Base-by-base conservation (phyloP, 2,888 invertebrate species). In the Sphaerolaimus hirsutus region DNA sequence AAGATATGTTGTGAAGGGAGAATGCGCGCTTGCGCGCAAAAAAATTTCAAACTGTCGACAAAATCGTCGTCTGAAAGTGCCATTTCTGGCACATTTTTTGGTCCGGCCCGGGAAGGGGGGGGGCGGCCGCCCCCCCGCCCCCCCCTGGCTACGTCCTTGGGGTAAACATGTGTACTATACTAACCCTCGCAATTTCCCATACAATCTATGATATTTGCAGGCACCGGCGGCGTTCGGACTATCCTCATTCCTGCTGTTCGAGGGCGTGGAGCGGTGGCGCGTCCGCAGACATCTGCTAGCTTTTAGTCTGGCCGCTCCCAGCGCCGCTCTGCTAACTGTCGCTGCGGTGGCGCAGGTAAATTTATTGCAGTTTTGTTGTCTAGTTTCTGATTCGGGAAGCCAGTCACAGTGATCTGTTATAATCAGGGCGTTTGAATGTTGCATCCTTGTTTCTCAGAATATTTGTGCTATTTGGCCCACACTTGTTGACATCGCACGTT, bases 181-280 rank as follows among this genome's bases (percentile, higher is more conserved):
- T n/a, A n/a, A n/a, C n/a, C n/a, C n/a, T n/a, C n/a, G n/a, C n/a
- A n/a, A n/a, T n/a, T n/a, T n/a, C n/a, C n/a, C n/a, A n/a, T n/a
- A n/a, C n/a, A n/a, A n/a, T n/a, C n/a, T n/a, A n/a, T n/a, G n/a
- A 17, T 44, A 48, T 46, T 61, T 65, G 38, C 57, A 77, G 76
- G 93, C 91, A 0, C 97, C 97, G 0, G 93, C 97, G 2, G 89
- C 97, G 0, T 97, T 97, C 70, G 97, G 93, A 1, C 71, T 97
- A 19, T 91, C 91, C 36, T 87, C 91, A n/a, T 93, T 91, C 66
- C 70, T 97, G 38, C 66, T 97, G 51, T 89, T 91, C 62, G 89
- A 87, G 59, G 87, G 87, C 5, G 74, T 93, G 26, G 91, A 93
- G 52, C 74, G 81, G 64, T 76, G 76, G 52, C 71, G 80, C 52